A percentile compares a stretch with the other conserved stretches of the same genome.
phyloP scores from a whole-genome alignment of 1,140 invertebrate genomes.

The Oryzaephilus surinamensis region DNA sequence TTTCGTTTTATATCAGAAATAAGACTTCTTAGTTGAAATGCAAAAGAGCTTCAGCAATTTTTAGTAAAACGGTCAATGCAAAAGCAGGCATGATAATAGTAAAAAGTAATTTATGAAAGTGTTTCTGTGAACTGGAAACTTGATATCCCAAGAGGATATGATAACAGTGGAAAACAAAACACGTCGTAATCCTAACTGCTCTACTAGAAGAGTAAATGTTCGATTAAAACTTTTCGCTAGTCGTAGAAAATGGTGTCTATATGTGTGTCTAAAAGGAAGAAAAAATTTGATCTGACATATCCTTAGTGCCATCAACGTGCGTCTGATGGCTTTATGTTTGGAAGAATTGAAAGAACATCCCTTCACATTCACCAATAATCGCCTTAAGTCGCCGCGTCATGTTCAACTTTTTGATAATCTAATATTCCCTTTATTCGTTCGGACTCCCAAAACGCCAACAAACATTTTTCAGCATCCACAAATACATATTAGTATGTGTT shows the following conservation, averaged over 20 bases:
- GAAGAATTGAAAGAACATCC: conserved; percentile 8
- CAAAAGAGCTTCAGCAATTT: too few species aligned
- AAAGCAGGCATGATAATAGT: conserved; percentile 21
- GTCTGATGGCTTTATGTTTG: conserved; percentile 2
- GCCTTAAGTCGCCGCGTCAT: too few species aligned
- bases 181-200: conserved; percentile 23
- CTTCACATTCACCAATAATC: too few species aligned
- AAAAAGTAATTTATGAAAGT: conserved; percentile 31
- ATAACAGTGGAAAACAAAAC: conserved; percentile 26
- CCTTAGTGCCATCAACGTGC: conserved; percentile 7
- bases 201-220: conserved; percentile 23
- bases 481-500: too few species aligned
- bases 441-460: too few species aligned
- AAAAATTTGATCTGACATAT: conserved; percentile 6
- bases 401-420: too few species aligned
- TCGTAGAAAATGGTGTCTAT: conserved; percentile 5
- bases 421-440: too few species aligned
- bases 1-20: too few species aligned
- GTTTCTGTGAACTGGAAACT: conserved; percentile 26
- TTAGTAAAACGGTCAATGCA: too few species aligned
- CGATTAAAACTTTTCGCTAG: conserved; percentile 26
- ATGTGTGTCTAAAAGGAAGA: conserved; percentile 5
- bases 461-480: too few species aligned
- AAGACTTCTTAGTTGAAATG: too few species aligned
- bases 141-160: conserved; percentile 23